phyloP scores from a whole-genome alignment of 2,113 vertebrate genomes.

The Maccullochella peelii region DNA sequence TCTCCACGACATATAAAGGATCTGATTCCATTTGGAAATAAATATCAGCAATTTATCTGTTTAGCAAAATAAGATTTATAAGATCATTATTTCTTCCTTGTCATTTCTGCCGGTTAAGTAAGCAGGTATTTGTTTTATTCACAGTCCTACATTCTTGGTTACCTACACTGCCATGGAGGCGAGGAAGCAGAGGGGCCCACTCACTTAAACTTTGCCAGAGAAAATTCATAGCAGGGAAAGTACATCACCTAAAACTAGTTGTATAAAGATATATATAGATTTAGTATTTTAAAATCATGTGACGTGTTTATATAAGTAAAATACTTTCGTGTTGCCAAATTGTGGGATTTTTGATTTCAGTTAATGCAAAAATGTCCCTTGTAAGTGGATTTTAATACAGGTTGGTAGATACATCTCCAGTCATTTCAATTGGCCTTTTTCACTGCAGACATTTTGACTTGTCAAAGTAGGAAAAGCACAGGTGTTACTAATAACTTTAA shows the following conservation, averaged over 20 bases:
- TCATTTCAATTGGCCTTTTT: background rate
- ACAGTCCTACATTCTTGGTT: background rate
- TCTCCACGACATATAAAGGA: background rate
- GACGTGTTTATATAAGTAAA: background rate
- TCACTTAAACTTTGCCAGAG: background rate
- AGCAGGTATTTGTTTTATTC: background rate
- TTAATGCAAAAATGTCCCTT: background rate
- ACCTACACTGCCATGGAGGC: background rate
- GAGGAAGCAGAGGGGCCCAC: background rate
- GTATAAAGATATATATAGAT: background rate
- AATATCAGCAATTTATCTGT: background rate
- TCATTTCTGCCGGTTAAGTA: background rate
- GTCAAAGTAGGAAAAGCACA: background rate
- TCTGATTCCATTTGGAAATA: background rate
- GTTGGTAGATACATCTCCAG: background rate
- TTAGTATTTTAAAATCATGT: background rate
- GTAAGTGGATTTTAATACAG: background rate
- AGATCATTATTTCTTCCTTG: background rate
- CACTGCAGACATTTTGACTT: background rate
- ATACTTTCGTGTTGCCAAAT: background rate
- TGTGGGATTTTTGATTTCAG: background rate
- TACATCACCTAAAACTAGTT: background rate
- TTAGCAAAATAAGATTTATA: background rate
- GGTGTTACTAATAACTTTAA: background rate
- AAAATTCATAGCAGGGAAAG: background rate